phyloP scores from a whole-genome alignment of 35 echinoderm and acorn worm species.

The Chiridota heheva region DNA sequence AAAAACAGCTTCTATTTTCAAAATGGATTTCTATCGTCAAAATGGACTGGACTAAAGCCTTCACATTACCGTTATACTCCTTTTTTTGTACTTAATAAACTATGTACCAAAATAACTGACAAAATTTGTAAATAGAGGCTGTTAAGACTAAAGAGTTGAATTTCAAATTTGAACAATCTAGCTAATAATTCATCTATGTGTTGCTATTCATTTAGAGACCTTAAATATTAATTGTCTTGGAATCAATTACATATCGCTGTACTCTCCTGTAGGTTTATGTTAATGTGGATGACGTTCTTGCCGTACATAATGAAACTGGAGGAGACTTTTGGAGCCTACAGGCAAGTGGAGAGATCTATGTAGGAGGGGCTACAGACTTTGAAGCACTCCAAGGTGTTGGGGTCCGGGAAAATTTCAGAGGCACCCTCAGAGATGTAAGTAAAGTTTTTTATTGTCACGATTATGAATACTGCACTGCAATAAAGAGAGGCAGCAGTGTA shows the following conservation, averaged over 20 bases:
- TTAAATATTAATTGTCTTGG: not conserved
- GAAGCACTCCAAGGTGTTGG: conserved; percentile 38
- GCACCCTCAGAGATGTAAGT: conserved; percentile 94
- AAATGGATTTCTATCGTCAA: too few species aligned
- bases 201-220: not conserved
- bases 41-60: too few species aligned
- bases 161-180: not conserved
- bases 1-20: too few species aligned
- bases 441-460: too few species aligned
- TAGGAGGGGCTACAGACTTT: conserved; percentile 72
- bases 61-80: too few species aligned
- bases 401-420: conserved; percentile 67
- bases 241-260: not conserved
- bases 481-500: too few species aligned
- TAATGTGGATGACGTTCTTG: conserved; percentile 59
- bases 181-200: not conserved
- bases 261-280: conserved; percentile 82
- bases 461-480: too few species aligned
- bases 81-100: too few species aligned
- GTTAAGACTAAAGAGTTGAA: not conserved
- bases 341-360: conserved; percentile 56
- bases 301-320: conserved; percentile 26
- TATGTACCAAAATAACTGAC: too few species aligned
- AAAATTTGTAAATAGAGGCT: too few species aligned
- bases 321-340: conserved; percentile 63